Conservation (phyloP, 2,797 vertebrate species). For the Chiloscyllium punctatum region DNA sequence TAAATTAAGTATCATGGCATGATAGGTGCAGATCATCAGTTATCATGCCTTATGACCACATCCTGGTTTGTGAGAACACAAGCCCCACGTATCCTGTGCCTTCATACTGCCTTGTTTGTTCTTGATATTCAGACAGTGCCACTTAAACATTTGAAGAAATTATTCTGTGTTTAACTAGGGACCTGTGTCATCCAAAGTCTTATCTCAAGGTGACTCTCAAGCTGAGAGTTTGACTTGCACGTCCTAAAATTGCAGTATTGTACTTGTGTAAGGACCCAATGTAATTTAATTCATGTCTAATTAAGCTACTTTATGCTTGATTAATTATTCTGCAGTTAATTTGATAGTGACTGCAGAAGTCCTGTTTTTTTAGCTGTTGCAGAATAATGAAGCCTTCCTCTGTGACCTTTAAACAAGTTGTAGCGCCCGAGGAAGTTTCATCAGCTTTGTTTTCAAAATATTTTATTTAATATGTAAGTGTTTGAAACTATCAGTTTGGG, state of each 20-base stretch:
- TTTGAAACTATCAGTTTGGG: not conserved
- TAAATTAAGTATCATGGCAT: no score
- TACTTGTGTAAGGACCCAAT: not conserved
- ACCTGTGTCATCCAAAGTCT: not conserved
- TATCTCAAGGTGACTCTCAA: not conserved
- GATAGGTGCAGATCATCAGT: no score
- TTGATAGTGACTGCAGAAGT: slow-evolving; percentile 20
- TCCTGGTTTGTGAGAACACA: not conserved
- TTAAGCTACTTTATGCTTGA: not conserved
- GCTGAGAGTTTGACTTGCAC: not conserved
- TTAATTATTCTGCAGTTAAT: slow-evolving; percentile 33
- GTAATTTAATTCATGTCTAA: slow-evolving; percentile 8
- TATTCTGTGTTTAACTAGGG: not conserved
- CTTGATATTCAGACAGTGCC: not conserved
- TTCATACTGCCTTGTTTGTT: not conserved
- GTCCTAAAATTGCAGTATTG: slow-evolving; percentile 1
- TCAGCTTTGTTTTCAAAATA: not conserved
- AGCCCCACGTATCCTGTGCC: not conserved
- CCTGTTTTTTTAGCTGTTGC: not conserved
- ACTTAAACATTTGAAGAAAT: not conserved
- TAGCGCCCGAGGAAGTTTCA: not conserved
- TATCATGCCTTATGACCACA: no score
- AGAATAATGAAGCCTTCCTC: not conserved
- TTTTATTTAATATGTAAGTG: not conserved
- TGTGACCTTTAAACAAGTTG: not conserved